Percentiles rank a stretch among this genome's conserved stretches.
phyloP scores from a whole-genome alignment of 1,140 invertebrate genomes.

The Bombus haemorrhoidalis region DNA sequence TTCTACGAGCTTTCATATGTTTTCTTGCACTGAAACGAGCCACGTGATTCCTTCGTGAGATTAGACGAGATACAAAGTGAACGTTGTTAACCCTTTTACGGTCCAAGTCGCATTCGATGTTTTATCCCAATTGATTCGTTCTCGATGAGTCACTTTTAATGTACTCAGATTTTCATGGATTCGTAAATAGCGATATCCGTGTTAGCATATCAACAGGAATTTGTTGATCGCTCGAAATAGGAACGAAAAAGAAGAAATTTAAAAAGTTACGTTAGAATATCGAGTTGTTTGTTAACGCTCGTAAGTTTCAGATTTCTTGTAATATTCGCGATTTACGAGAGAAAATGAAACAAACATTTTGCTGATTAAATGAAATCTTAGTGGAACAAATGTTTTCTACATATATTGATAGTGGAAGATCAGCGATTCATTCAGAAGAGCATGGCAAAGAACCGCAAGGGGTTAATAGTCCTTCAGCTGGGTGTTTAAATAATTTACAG shows the following conservation, averaged over 20 bases:
- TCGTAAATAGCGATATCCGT: not conserved
- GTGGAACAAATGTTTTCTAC: not conserved
- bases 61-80: not conserved
- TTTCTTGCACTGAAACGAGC: not conserved
- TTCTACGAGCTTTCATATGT: conserved; percentile 2
- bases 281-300: no score
- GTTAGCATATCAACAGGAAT: not conserved
- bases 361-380: not conserved
- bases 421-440: not conserved
- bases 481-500: conserved; percentile 16
- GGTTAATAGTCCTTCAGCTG: conserved; percentile 6
- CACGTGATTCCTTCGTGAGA: conserved; percentile 1
- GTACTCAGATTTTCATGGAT: no score
- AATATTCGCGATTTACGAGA: no score
- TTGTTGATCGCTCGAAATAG: no score
- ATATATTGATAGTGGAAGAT: no score
- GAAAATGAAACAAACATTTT: no score
- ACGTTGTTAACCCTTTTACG: conserved; percentile 4
- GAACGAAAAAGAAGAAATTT: no score
- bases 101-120: not conserved
- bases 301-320: no score
- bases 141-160: not conserved
- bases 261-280: no score
- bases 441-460: not conserved
- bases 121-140: not conserved